Evolutionary conservation across 2,888 invertebrate genomes (phyloP), one percentile per base, ranked within the genome.

Genomic region (Antitype chi): DNA sequence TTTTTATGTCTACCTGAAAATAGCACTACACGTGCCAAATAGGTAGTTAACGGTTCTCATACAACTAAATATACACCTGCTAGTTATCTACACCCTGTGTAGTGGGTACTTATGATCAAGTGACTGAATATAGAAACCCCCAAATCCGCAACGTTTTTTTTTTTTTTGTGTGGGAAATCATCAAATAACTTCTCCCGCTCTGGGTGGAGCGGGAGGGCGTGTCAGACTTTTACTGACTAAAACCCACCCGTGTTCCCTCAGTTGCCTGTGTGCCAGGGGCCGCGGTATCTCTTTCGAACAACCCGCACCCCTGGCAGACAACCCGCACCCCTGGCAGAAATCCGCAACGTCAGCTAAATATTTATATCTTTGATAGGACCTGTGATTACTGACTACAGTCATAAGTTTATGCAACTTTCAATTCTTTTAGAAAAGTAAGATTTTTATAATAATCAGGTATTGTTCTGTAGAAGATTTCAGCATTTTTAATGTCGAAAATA

Each of bases 401-500:
- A 49, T 20, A 1, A 17, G 8, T 3, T 28, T 79, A 57, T 0
- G 43, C 32, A 80, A 80, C 17, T 76, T 57, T 47, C 53, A 57
- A 23, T 20, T 70, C 5, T 55, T 55, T 69, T 4, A 52, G n/a
- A 80, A 59, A 28, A 28, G 20, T 28, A 20, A 28, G 1, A 23
- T 25, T 53, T 52, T 17, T 25, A 32, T 25, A 23, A 32, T 49
- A 17, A 20, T 23, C 25, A 53, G 15, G n/a, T 59, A 64, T 43
- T 80, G 38, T 28, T 23, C 25, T 47, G 28, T 9, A 59, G 60
- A 43, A 60, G 0, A 52, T 32, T 52, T 23, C 28, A 28, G n/a
- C 49, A 80, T 55, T 60, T 28, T 6, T 28, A 78, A 53, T 82
- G 32, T n/a, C 28, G 53, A 76, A 78, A 78, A 78, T 66, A 75